phyloP scores from a whole-genome alignment of 2,888 invertebrate genomes.

The Dasysyrphus tricinctus region DNA sequence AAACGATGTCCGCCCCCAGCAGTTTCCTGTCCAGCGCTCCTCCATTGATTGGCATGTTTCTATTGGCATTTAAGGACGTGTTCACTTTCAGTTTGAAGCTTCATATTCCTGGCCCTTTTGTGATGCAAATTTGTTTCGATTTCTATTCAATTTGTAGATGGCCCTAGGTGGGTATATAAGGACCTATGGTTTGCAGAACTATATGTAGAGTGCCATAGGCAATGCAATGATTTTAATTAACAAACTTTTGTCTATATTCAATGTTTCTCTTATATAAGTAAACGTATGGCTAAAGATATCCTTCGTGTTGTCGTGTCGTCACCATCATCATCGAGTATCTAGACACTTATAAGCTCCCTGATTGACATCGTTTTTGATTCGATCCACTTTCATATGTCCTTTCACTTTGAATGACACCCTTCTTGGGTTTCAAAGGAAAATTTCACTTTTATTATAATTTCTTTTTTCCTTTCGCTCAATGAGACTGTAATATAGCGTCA shows the following conservation, averaged over 20 bases:
- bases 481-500: constrained; percentile 1
- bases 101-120: constrained; percentile 14
- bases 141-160: constrained; percentile 35
- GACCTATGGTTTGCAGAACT: not conserved
- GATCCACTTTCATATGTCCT: constrained; percentile 20
- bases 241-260: not conserved
- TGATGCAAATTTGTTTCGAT: constrained; percentile 42
- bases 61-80: constrained; percentile 33
- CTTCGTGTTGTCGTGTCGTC: not conserved
- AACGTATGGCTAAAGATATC: no score
- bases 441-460: constrained; percentile 37
- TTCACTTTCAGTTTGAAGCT: constrained; percentile 35
- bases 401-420: constrained; percentile 35
- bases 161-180: not conserved
- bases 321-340: not conserved
- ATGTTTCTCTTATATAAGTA: not conserved
- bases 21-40: not conserved
- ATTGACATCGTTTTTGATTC: constrained; percentile 42
- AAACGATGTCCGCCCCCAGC: constrained; percentile 50
- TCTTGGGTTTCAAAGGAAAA: constrained; percentile 22
- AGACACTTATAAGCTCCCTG: constrained; percentile 30
- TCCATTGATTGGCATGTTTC: constrained; percentile 50
- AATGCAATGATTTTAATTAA: constrained; percentile 38
- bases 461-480: constrained; percentile 10
- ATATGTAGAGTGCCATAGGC: not conserved